phyloP scores from a whole-genome alignment of 2,113 vertebrate species.

The Eubucco bourcierii region DNA sequence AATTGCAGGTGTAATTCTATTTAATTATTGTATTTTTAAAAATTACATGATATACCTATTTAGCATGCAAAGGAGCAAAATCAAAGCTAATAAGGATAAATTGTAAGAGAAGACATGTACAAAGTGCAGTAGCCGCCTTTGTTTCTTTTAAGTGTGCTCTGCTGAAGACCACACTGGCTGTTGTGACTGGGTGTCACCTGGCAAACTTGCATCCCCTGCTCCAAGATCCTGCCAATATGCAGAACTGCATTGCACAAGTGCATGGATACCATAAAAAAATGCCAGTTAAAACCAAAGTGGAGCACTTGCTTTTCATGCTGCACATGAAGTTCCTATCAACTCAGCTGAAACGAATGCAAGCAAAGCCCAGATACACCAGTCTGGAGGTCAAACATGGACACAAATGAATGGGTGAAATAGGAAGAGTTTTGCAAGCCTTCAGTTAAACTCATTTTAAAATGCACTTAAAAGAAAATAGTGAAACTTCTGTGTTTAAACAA shows the following conservation, averaged over 20 bases:
- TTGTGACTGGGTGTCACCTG: not conserved
- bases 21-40: conserved; percentile 60
- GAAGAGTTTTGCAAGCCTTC: not conserved
- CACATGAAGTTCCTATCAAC: not conserved
- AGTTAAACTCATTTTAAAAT: not conserved
- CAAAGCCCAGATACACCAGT: not conserved
- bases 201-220: not conserved
- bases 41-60: conserved; percentile 45
- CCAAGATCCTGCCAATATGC: not conserved
- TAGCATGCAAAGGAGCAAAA: conserved; percentile 59
- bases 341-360: not conserved
- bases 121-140: not conserved
- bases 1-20: conserved; percentile 60
- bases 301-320: not conserved
- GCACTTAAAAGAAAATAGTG: not conserved
- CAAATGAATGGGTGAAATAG: not conserved
- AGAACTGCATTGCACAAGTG: not conserved
- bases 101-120: not conserved
- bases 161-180: not conserved
- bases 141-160: not conserved
- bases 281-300: not conserved
- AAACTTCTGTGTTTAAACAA: not conserved
- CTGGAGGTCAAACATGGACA: not conserved
- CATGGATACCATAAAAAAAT: not conserved
- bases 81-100: conserved; percentile 51